These are phyloP conservation scores for Pristionchus fissidentatus DNA, from an alignment of 2,888 invertebrate species.

Conservation along the genomic window DNA sequence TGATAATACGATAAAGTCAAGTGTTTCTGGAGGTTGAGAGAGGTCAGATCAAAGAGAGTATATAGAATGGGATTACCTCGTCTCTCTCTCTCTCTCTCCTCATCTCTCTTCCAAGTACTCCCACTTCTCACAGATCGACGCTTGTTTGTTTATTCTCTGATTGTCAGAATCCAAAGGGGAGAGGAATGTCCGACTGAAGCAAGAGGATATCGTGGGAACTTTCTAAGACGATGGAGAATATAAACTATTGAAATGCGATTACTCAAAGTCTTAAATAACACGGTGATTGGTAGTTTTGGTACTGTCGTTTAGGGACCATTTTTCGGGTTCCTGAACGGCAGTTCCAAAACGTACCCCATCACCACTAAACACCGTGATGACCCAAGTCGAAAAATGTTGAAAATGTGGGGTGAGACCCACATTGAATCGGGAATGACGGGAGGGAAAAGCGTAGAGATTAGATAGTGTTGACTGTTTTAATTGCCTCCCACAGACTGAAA, in stretches of 20 bases:
- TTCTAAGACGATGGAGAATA: neutral
- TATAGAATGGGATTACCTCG: conserved; percentile 38
- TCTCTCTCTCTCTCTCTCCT: conserved; percentile 3
- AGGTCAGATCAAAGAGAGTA: conserved; percentile 32
- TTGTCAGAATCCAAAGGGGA: neutral
- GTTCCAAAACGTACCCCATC: no score
- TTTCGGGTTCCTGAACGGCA: no score
- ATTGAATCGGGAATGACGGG: no score
- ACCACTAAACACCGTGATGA: no score
- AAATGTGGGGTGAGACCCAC: no score
- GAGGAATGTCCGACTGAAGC: neutral
- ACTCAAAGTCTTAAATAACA: no score
- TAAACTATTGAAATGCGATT: neutral
- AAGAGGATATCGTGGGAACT: neutral
- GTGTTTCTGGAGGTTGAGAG: conserved; percentile 9
- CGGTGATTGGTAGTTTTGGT: no score
- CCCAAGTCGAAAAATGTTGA: no score
- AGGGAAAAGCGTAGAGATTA: no score
- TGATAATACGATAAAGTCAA: conserved; percentile 25
- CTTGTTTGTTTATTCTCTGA: conserved; percentile 35
- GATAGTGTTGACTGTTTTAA: no score
- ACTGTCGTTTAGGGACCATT: no score
- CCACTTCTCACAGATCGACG: neutral
- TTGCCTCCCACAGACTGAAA: no score
- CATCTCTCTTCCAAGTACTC: conserved; percentile 41